Conservation (phyloP, 2,113 vertebrate species). For the Platysteira castanea region DNA sequence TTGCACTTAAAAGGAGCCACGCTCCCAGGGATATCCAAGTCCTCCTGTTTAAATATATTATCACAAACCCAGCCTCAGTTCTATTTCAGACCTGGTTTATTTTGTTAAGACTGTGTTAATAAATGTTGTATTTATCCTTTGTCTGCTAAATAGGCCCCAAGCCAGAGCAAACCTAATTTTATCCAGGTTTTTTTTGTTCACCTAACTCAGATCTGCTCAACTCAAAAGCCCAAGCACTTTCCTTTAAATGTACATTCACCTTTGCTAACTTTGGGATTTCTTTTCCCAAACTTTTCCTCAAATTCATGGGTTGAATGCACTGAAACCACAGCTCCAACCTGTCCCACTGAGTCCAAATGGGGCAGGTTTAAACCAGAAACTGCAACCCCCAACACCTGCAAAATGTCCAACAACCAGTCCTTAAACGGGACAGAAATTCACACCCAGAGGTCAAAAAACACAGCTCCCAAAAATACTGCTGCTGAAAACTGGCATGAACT, state of each 20-base stretch:
- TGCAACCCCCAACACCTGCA: neutral
- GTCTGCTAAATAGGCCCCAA: neutral
- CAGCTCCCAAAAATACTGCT: neutral
- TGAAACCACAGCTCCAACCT: accelerated
- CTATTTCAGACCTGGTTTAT: neutral
- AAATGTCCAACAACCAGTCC: accelerated
- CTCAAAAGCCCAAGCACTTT: neutral
- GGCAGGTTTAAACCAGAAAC: neutral
- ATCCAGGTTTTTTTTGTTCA: neutral
- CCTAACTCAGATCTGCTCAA: neutral
- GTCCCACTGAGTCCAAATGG: accelerated
- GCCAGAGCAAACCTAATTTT: neutral
- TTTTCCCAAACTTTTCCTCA: neutral
- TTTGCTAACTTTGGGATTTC: neutral
- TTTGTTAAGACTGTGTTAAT: neutral
- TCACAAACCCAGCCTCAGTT: neutral
- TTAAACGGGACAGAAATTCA: neutral
- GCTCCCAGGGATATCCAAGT: neutral
- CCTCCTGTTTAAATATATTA: neutral
- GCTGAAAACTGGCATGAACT: neutral
- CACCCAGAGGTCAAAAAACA: neutral
- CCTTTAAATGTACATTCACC: neutral
- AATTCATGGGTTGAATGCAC: neutral
- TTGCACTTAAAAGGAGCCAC: neutral
- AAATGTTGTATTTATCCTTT: neutral